Conservation (phyloP, 2,888 invertebrate genomes). For the Melinaea menophilus region DNA sequence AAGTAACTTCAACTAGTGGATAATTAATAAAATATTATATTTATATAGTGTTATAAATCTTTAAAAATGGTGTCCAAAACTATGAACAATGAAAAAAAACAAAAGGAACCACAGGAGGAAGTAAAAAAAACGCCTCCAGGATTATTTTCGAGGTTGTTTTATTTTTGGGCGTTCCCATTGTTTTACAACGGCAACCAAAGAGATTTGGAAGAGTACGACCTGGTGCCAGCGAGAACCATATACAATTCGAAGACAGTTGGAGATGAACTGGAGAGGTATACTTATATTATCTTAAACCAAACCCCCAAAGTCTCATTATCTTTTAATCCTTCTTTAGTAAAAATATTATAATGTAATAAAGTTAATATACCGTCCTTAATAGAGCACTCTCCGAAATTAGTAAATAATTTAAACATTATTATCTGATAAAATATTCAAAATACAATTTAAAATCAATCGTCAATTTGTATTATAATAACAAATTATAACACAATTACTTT, state of each 20-base stretch:
- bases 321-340: not conserved
- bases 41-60: not conserved
- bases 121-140: constrained; percentile 51
- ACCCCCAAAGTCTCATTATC: not conserved
- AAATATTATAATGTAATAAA: not conserved
- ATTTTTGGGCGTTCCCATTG: constrained; percentile 86
- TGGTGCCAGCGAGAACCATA: constrained; percentile 82
- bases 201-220: constrained; percentile 84
- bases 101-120: constrained; percentile 31
- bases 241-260: constrained; percentile 85
- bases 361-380: not conserved
- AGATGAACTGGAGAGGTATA: constrained; percentile 81
- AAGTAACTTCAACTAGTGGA: not conserved
- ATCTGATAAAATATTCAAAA: no score
- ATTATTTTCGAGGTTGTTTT: constrained; percentile 79
- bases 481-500: no score
- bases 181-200: constrained; percentile 86
- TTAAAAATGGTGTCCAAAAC: constrained; percentile 25
- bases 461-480: no score
- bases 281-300: constrained; percentile 31
- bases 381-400: no score
- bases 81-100: constrained; percentile 34
- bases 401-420: no score
- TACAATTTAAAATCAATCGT: no score
- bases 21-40: constrained; percentile 12